These are phyloP conservation scores for Climacteris rufus DNA, from an alignment of 2,113 vertebrate species.

Conservation along the genomic window DNA sequence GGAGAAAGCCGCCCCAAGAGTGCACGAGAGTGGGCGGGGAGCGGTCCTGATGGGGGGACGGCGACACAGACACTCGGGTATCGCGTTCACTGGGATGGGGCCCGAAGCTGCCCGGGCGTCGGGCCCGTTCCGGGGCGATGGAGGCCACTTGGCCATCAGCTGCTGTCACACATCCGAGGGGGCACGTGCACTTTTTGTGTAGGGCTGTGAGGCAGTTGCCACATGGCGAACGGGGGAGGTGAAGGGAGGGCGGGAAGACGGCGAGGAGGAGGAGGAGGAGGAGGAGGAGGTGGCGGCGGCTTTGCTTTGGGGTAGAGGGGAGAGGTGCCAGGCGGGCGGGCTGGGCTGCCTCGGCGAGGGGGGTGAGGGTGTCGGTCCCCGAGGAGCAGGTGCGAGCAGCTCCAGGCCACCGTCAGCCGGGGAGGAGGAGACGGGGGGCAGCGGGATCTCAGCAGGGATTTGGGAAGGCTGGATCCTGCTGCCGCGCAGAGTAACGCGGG, in stretches of 20 bases:
- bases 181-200: conserved; percentile 10
- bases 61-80: not conserved
- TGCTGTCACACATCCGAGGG: not conserved
- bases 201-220: not conserved
- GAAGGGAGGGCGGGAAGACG: not conserved
- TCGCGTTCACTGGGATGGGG: not conserved
- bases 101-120: not conserved
- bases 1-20: not conserved
- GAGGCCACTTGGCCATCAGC: not conserved
- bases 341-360: not conserved
- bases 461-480: not conserved
- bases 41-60: not conserved
- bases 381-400: not conserved
- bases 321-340: not conserved
- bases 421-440: not conserved
- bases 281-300: not conserved
- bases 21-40: not conserved
- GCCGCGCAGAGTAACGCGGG: not conserved
- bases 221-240: not conserved
- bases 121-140: not conserved
- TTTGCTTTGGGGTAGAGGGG: not conserved
- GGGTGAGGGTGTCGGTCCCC: not conserved
- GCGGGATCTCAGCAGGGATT: not conserved
- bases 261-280: not conserved
- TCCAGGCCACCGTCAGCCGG: not conserved